phyloP scores from a whole-genome alignment of 2,797 vertebrate species.

The Pantherophis vulpinus region DNA sequence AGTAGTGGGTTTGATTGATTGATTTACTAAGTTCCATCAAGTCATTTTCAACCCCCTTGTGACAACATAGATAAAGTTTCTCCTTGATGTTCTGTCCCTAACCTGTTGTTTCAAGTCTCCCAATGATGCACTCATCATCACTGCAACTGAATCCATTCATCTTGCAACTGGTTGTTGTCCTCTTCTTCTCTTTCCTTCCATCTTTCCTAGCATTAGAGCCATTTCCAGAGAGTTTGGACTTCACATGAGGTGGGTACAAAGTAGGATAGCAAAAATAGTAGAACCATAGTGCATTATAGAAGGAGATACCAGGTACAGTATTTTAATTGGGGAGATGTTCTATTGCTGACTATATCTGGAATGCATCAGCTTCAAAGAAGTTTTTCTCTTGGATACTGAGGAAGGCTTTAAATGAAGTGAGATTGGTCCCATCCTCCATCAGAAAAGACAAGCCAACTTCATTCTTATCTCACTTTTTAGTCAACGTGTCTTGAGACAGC shows the following conservation, averaged over 20 bases:
- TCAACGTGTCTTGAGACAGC: background rate
- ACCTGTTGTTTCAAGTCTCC: background rate
- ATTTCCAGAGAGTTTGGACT: background rate
- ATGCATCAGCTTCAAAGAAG: background rate
- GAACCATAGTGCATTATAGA: background rate
- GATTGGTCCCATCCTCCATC: background rate
- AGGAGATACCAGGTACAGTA: background rate
- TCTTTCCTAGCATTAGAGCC: background rate
- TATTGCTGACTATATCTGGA: background rate
- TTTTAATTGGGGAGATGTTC: background rate
- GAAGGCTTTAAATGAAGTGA: background rate
- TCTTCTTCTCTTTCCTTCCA: background rate
- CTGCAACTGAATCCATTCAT: background rate
- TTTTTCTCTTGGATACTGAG: background rate
- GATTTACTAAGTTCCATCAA: background rate
- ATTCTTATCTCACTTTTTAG: background rate
- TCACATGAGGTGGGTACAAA: background rate
- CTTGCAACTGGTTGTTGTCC: background rate
- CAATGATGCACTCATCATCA: background rate
- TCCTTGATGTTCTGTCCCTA: background rate
- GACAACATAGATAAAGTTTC: background rate
- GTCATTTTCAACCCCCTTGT: background rate
- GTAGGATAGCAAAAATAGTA: background rate
- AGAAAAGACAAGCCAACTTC: background rate
- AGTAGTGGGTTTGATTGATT: background rate